Evolutionary conservation across 2,797 vertebrate genomes (phyloP).

Genomic region (Clarias fuscus): DNA sequence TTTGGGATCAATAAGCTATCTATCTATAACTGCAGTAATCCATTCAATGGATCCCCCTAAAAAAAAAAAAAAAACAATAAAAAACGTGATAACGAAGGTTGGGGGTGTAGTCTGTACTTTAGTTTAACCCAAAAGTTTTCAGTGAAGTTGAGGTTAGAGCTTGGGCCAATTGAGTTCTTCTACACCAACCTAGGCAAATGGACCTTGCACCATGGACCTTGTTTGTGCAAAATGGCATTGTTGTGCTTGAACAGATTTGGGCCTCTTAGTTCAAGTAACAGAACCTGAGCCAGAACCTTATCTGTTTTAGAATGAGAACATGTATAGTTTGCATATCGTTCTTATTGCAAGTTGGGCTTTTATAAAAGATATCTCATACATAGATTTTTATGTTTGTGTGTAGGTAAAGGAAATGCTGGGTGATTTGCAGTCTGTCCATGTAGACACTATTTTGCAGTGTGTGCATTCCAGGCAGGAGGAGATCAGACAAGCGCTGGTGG

Average conservation of each 20-base stretch:
- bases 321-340: neutral
- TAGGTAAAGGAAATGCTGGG: slow-evolving; percentile 77
- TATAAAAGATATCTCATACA: neutral
- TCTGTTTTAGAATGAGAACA: neutral
- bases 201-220: neutral
- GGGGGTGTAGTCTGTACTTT: neutral
- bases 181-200: neutral
- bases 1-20: no score
- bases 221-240: neutral
- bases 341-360: neutral
- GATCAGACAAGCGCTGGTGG: slow-evolving; percentile 79
- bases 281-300: no score
- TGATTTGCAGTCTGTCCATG: slow-evolving; percentile 69
- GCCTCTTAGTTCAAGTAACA: neutral
- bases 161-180: neutral
- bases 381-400: neutral
- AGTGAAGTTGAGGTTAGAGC: neutral
- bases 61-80: no score
- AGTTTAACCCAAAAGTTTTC: neutral
- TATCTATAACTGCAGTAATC: no score
- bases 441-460: slow-evolving; percentile 77
- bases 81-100: neutral
- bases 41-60: no score
- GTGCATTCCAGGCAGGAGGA: slow-evolving; percentile 83
- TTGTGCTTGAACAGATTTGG: neutral